phyloP scores from a whole-genome alignment of 2,113 vertebrate genomes.

The Lagopus muta region DNA sequence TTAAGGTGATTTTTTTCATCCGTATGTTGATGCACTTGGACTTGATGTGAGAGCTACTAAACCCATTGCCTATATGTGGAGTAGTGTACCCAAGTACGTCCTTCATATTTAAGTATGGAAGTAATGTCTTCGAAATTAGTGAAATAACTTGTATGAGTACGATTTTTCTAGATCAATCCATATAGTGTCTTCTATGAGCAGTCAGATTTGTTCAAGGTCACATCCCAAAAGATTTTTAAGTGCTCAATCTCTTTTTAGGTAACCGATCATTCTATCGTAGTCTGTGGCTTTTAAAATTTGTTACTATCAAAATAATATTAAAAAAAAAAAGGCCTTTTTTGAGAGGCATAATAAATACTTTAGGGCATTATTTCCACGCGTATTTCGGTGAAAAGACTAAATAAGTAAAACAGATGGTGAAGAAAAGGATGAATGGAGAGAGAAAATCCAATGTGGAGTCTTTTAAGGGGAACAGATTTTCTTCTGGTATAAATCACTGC shows the following conservation, averaged over 20 bases:
- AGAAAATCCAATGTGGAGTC: accelerated
- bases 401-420: background rate
- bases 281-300: background rate
- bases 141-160: background rate
- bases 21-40: background rate
- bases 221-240: background rate
- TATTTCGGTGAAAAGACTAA: background rate
- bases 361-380: background rate
- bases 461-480: background rate
- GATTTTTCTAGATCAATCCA: background rate
- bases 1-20: background rate
- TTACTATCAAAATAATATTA: background rate
- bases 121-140: background rate
- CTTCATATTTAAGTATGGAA: background rate
- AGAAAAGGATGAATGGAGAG: background rate
- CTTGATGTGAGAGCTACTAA: background rate
- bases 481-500: background rate
- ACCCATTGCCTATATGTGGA: background rate
- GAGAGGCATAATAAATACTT: background rate
- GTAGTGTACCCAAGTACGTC: background rate
- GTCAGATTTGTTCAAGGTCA: background rate
- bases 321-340: background rate
- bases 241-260: background rate
- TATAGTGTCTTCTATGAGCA: background rate
- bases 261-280: background rate